Evolutionary conservation across 2,888 invertebrate genomes (phyloP).

Genomic region (Galerucella nymphaeae): DNA sequence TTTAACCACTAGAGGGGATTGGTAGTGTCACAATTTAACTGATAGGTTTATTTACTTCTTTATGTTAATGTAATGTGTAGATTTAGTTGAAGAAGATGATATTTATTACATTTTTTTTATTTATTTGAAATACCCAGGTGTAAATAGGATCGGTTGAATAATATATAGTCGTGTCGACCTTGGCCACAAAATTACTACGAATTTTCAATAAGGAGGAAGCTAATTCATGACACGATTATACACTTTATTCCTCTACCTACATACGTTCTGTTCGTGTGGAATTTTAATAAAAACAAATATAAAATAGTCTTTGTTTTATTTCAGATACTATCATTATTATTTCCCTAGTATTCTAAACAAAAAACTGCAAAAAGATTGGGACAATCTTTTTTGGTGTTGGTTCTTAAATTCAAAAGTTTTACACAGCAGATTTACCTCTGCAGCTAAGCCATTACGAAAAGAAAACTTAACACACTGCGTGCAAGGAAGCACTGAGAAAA

Average conservation of each 20-base stretch:
- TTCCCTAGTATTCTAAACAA: too few relatives aligned
- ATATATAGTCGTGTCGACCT: conserved; percentile 34
- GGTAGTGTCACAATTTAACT: too few relatives aligned
- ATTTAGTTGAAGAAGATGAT: background rate
- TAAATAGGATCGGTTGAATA: conserved; percentile 30
- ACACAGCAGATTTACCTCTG: too few relatives aligned
- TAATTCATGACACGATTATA: conserved; percentile 28
- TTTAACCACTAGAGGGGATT: too few relatives aligned
- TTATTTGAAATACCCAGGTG: conserved; percentile 30
- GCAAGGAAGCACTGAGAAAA: too few relatives aligned
- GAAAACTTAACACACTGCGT: too few relatives aligned
- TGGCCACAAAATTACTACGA: conserved; percentile 35
- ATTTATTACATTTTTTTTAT: conserved; percentile 5
- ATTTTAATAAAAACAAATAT: conserved; percentile 35
- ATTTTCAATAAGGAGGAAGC: conserved; percentile 34
- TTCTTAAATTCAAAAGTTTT: too few relatives aligned
- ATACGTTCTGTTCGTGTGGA: conserved; percentile 23
- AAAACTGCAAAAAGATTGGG: too few relatives aligned
- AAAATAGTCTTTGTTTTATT: conserved; percentile 6
- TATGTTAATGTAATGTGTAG: background rate
- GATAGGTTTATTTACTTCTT: too few relatives aligned
- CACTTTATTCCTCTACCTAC: conserved; percentile 30
- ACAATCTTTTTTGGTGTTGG: too few relatives aligned
- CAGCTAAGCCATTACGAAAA: too few relatives aligned
- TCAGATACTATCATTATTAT: too few relatives aligned